Percentiles rank a stretch among this genome's conserved stretches.
Evolutionary conservation across 2,113 vertebrate species (phyloP).

Genomic region (Callipepla squamata): DNA sequence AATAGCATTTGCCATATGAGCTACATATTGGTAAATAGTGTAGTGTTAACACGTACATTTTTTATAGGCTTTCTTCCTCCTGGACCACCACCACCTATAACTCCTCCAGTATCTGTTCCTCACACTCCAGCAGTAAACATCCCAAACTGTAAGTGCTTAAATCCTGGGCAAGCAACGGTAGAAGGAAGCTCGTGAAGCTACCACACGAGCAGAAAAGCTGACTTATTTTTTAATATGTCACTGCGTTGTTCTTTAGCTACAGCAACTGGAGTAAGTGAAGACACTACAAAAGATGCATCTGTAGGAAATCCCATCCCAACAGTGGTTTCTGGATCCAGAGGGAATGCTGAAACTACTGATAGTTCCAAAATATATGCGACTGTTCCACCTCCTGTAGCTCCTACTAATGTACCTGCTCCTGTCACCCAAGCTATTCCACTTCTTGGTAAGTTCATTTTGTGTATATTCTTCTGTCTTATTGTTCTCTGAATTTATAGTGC

Average conservation of each 20-base stretch:
- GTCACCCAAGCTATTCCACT: constrained; percentile 80
- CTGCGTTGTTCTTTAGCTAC: constrained; percentile 79
- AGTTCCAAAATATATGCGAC: constrained; percentile 84
- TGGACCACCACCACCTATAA: constrained; percentile 88
- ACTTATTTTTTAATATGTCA: constrained; percentile 12
- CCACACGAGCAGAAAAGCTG: neutral
- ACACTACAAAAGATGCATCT: constrained; percentile 80
- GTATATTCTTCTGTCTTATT: neutral
- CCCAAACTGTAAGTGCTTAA: constrained; percentile 83
- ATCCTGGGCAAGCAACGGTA: neutral
- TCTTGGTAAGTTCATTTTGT: constrained; percentile 79
- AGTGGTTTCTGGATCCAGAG: constrained; percentile 82
- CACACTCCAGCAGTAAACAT: constrained; percentile 84
- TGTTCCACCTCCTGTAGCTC: constrained; percentile 80
- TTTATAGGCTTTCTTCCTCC: constrained; percentile 90
- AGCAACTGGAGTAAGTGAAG: constrained; percentile 78
- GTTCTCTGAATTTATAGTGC: neutral
- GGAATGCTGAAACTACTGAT: constrained; percentile 85
- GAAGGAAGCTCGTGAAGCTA: neutral
- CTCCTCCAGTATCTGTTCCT: constrained; percentile 83
- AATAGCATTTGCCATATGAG: neutral
- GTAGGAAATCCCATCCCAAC: constrained; percentile 80
- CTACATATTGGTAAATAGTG: neutral
- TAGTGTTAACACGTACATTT: neutral
- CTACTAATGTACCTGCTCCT: constrained; percentile 78